Evolutionary conservation across 2,888 invertebrate genomes (phyloP).

Genomic region (Drosophila quinaria): DNA sequence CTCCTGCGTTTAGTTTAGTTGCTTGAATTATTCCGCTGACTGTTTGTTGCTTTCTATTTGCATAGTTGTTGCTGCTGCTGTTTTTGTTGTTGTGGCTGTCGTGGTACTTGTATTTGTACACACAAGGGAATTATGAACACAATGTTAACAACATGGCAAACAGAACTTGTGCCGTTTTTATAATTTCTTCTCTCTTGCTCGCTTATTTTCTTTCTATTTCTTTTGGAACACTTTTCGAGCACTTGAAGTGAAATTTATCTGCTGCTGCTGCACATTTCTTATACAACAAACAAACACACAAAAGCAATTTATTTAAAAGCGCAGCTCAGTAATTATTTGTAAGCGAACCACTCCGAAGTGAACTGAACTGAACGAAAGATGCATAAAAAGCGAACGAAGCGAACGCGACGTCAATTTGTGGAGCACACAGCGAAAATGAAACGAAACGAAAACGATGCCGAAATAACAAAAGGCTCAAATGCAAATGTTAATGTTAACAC

Average conservation of each 20-base stretch:
- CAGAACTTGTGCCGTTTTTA: constrained; percentile 55
- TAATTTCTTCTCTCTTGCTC: constrained; percentile 5
- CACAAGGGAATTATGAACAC: constrained; percentile 70
- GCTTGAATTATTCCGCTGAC: constrained; percentile 61
- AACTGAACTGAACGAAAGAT: constrained; percentile 29
- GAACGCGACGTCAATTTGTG: constrained; percentile 54
- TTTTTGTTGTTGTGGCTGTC: constrained; percentile 8
- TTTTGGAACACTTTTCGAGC: constrained; percentile 40
- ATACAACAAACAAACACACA: constrained; percentile 28
- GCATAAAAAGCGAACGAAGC: constrained; percentile 26
- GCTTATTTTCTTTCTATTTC: constrained; percentile 27
- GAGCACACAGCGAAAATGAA: constrained; percentile 51
- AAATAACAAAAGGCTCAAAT: constrained; percentile 42
- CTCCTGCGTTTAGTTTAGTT: constrained; percentile 28
- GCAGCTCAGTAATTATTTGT: constrained; percentile 62
- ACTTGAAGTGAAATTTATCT: constrained; percentile 48
- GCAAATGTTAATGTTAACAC: constrained; percentile 44
- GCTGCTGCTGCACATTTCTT: constrained; percentile 26
- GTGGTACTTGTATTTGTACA: constrained; percentile 51
- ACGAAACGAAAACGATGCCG: constrained; percentile 33
- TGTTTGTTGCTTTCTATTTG: constrained; percentile 74
- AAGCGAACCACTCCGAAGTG: constrained; percentile 28
- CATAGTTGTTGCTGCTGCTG: constrained; percentile 44
- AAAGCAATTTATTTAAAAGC: constrained; percentile 27
- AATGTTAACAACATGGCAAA: constrained; percentile 71